These are phyloP conservation scores for Drosophila paramelanica DNA, from an alignment of 2,888 invertebrate genomes.

Conservation along the genomic window DNA sequence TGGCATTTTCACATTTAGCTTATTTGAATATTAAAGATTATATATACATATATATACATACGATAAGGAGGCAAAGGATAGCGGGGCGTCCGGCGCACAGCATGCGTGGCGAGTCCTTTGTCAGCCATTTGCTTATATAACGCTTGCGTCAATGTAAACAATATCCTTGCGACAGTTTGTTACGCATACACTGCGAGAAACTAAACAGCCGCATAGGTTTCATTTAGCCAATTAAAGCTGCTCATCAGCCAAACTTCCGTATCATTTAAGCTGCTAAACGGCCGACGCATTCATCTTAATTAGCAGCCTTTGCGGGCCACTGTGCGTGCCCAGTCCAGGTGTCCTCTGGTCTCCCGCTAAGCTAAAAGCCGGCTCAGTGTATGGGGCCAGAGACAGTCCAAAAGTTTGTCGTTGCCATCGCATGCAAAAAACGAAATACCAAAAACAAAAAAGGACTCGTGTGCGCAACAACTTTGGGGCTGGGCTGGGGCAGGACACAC, in stretches of 20 bases:
- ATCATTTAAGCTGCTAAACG: constrained; percentile 74
- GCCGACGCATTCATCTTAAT: constrained; percentile 76
- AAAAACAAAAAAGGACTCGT: constrained; percentile 41
- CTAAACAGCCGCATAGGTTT: constrained; percentile 22
- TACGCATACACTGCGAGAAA: constrained; percentile 46
- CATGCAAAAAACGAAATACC: constrained; percentile 50
- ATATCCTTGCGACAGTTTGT: constrained; percentile 19
- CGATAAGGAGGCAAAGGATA: constrained; percentile 1
- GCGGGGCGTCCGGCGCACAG: constrained; percentile 32
- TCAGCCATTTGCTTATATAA: constrained; percentile 7
- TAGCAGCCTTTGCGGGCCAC: constrained; percentile 30
- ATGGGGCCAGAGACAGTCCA: constrained; percentile 34
- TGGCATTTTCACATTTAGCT: constrained; percentile 35
- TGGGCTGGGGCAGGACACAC: constrained; percentile 38
- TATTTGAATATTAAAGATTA: constrained; percentile 77
- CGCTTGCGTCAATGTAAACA: constrained; percentile 29
- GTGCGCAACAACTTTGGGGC: constrained; percentile 17
- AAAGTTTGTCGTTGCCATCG: constrained; percentile 56
- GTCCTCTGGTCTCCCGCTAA: neutral
- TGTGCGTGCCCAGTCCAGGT: neutral
- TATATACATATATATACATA: constrained; percentile 13
- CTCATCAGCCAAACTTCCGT: constrained; percentile 62
- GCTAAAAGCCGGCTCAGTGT: constrained; percentile 30
- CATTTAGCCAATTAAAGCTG: constrained; percentile 35
- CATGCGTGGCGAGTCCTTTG: constrained; percentile 17